Evolutionary conservation across 2,888 invertebrate species (phyloP).

Genomic region (Notodonta ziczac): DNA sequence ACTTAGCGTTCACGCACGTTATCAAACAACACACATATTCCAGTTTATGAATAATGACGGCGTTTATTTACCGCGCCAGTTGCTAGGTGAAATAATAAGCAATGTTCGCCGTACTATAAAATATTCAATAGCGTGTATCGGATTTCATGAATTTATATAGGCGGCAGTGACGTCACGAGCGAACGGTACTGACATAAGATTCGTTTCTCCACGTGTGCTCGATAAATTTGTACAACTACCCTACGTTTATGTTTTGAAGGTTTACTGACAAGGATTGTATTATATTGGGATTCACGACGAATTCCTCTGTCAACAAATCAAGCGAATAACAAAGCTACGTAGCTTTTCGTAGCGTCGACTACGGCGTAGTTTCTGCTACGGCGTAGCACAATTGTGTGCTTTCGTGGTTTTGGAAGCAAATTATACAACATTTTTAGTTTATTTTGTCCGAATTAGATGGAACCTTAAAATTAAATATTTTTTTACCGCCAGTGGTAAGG

Average conservation of each 20-base stretch:
- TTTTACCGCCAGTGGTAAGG: background rate
- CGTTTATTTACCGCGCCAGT: slow-evolving; percentile 22
- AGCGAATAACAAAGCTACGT: too few relatives aligned
- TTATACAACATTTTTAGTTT: background rate
- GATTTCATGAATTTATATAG: slow-evolving; percentile 14
- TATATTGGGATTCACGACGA: background rate
- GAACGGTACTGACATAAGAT: background rate
- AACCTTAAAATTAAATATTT: too few relatives aligned
- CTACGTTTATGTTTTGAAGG: too few relatives aligned
- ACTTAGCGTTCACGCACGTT: too few relatives aligned
- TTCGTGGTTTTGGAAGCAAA: background rate
- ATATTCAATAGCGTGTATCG: slow-evolving; percentile 27
- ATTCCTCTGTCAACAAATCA: too few relatives aligned
- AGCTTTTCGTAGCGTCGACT: background rate
- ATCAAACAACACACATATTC: too few relatives aligned
- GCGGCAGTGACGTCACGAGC: slow-evolving; percentile 4
- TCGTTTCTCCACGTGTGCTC: background rate
- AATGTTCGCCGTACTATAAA: slow-evolving; percentile 20
- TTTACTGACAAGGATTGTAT: too few relatives aligned
- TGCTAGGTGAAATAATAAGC: slow-evolving; percentile 13
- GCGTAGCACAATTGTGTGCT: slow-evolving; percentile 19
- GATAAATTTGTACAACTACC: background rate
- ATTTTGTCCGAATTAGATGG: too few relatives aligned
- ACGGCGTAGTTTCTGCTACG: slow-evolving; percentile 19
- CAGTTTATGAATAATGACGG: background rate